These are phyloP conservation scores for Hydrochoerus hydrochaeris DNA, from an alignment of 2,113 vertebrate genomes.

Conservation along the genomic window DNA sequence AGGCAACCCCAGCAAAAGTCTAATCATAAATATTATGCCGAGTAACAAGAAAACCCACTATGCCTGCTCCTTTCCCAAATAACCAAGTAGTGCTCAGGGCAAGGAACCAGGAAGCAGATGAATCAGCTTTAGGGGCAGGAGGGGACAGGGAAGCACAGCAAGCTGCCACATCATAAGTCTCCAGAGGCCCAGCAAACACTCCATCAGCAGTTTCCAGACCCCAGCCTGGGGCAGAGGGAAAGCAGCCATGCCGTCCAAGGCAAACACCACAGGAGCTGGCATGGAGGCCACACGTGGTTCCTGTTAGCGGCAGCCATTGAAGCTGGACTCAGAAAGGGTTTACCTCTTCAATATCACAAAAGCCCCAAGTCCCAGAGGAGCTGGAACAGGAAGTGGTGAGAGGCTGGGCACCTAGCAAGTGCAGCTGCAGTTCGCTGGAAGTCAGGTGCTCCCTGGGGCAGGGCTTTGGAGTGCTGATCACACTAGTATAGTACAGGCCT, in stretches of 20 bases:
- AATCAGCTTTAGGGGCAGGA: background rate
- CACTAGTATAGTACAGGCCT: fast-evolving
- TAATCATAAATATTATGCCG: background rate
- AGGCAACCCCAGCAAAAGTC: background rate
- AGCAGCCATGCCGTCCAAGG: slow-evolving; percentile 62
- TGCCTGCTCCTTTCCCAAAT: background rate
- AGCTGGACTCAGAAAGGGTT: slow-evolving; percentile 41
- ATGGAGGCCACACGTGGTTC: slow-evolving; percentile 52
- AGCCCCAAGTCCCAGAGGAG: background rate
- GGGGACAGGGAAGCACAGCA: slow-evolving; percentile 9
- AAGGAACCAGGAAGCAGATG: background rate
- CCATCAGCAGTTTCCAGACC: slow-evolving; percentile 68
- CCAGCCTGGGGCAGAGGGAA: slow-evolving; percentile 53
- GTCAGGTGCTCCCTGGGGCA: background rate
- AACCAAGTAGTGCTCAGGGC: background rate
- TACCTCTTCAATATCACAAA: background rate
- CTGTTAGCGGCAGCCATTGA: background rate
- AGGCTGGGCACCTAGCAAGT: background rate
- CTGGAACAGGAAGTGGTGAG: background rate
- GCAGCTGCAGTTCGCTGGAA: background rate
- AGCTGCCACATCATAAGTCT: slow-evolving; percentile 73
- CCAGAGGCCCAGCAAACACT: background rate
- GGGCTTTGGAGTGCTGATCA: background rate
- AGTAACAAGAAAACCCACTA: background rate
- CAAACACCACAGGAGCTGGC: slow-evolving; percentile 57